Evolutionary conservation across 2,888 invertebrate genomes (phyloP).

Genomic region (Euzetes globulus): DNA sequence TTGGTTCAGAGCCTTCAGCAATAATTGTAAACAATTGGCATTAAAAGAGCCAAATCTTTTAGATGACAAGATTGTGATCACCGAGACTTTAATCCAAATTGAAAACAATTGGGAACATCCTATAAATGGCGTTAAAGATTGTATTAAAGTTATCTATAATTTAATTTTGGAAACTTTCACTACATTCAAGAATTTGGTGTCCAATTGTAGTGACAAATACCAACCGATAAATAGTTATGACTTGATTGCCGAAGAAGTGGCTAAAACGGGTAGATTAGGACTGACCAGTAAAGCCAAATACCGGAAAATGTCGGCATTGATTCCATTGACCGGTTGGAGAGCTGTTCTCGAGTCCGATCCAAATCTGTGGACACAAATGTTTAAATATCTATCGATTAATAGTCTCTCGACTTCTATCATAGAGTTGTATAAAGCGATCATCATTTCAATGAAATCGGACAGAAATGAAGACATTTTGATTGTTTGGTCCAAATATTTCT

Average conservation of each 20-base stretch:
- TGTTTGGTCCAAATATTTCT: slow-evolving; percentile 25
- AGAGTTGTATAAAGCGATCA: slow-evolving; percentile 29
- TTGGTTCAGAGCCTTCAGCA: background rate
- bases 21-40: background rate
- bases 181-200: background rate
- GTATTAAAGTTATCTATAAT: slow-evolving; percentile 17
- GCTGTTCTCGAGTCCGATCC: background rate
- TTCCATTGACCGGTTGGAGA: background rate
- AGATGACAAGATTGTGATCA: background rate
- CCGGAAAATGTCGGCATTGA: slow-evolving; percentile 20
- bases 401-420: slow-evolving; percentile 18
- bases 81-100: slow-evolving; percentile 9
- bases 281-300: slow-evolving; percentile 32
- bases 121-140: slow-evolving; percentile 25
- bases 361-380: background rate
- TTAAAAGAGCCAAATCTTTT: background rate
- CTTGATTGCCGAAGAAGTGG: slow-evolving; percentile 13
- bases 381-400: slow-evolving; percentile 32
- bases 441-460: slow-evolving; percentile 1
- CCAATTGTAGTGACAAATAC: background rate
- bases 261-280: background rate
- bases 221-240: background rate
- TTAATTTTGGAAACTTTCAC: background rate
- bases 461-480: background rate
- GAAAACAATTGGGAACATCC: slow-evolving; percentile 33